Evolutionary conservation across 2,797 vertebrate species (phyloP).

Genomic region (Chelmon rostratus): DNA sequence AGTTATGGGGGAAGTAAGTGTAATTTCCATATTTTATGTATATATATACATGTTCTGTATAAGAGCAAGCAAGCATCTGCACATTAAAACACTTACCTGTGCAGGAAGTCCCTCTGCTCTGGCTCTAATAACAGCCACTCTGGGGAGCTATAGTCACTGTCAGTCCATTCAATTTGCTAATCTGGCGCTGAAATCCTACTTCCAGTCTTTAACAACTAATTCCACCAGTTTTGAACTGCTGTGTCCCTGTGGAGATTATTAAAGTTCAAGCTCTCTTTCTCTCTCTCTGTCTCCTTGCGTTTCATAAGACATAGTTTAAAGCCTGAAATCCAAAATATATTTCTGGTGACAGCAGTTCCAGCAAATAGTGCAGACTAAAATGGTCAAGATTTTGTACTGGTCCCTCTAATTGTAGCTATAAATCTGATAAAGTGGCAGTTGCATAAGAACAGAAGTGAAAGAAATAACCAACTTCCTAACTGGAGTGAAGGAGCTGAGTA

Average conservation of each 20-base stretch:
- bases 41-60: background rate
- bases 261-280: constrained; percentile 14
- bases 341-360: constrained; percentile 20
- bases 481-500: background rate
- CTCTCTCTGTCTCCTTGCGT: background rate
- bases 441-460: background rate
- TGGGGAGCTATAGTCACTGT: background rate
- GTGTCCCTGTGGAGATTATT: constrained; percentile 46
- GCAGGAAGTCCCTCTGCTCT: background rate
- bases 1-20: too few species aligned
- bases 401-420: constrained; percentile 24
- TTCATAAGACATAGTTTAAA: constrained; percentile 39
- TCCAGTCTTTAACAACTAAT: constrained; percentile 27
- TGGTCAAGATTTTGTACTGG: background rate
- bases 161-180: constrained; percentile 26
- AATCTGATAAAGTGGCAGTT: constrained; percentile 36
- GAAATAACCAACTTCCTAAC: background rate
- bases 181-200: constrained; percentile 22
- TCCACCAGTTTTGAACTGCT: constrained; percentile 24
- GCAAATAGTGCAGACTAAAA: background rate
- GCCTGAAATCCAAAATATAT: constrained; percentile 4
- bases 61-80: background rate
- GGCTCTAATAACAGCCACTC: background rate
- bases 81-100: background rate
- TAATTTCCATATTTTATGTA: background rate